Evolutionary conservation across 64 coral and sea anemone genomes (phyloP).

Genomic region (Catalaphyllia jardinei): DNA sequence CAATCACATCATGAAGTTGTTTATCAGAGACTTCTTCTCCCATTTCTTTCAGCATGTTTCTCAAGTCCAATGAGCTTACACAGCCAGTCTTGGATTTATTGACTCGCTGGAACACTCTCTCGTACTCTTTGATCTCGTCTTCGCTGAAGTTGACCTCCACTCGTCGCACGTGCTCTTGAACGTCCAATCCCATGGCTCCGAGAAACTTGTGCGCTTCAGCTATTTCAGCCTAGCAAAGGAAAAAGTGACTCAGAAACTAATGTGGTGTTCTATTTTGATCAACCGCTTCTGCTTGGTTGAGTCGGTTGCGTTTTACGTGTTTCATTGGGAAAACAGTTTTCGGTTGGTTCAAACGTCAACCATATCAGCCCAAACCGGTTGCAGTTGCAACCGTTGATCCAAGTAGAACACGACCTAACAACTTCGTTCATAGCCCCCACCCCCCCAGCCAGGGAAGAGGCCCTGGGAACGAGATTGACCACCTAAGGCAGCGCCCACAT

Average conservation of each 20-base stretch:
- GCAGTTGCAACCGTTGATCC: too few relatives aligned
- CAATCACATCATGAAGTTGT: conserved; percentile 78
- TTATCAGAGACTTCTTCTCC: conserved; percentile 73
- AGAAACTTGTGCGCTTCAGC: conserved; percentile 62
- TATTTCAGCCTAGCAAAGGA: conserved; percentile 53
- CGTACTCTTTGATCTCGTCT: conserved; percentile 70
- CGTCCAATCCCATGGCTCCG: conserved; percentile 82
- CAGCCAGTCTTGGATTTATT: conserved; percentile 66
- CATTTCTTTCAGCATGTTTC: conserved; percentile 62
- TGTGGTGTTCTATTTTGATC: too few relatives aligned
- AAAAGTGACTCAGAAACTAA: background rate
- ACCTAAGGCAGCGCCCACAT: too few relatives aligned
- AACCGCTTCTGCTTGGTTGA: too few relatives aligned
- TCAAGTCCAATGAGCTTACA: conserved; percentile 60
- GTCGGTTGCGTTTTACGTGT: too few relatives aligned
- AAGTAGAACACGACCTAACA: too few relatives aligned
- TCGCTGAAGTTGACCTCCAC: conserved; percentile 84
- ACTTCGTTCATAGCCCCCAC: too few relatives aligned
- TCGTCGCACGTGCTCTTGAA: conserved; percentile 65
- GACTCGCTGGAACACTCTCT: conserved; percentile 66
- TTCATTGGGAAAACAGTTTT: too few relatives aligned
- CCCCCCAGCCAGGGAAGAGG: too few relatives aligned
- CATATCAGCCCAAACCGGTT: too few relatives aligned
- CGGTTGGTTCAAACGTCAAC: too few relatives aligned
- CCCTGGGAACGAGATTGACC: too few relatives aligned